Percentiles rank a stretch among this genome's conserved stretches.
These are phyloP conservation scores for Scalopus aquaticus DNA, from an alignment of 2,113 vertebrate species.

Conservation along the genomic window DNA sequence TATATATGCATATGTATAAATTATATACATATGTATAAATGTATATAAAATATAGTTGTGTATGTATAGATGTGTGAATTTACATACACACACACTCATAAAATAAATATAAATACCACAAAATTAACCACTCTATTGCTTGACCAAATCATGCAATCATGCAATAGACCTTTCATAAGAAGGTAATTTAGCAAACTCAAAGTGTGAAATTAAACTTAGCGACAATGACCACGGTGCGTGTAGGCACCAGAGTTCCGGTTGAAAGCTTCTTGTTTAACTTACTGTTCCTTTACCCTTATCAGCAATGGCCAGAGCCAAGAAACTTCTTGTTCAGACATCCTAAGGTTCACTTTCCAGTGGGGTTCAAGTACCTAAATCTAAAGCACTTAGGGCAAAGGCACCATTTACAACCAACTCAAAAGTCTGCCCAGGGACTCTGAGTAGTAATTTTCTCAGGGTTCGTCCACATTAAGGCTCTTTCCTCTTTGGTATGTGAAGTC, in stretches of 20 bases:
- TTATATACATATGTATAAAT: neutral
- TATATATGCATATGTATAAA: neutral
- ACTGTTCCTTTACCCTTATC: conserved; percentile 57
- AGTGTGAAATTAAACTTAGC: conserved; percentile 69
- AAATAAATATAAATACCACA: conserved; percentile 11
- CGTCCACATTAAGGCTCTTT: conserved; percentile 25
- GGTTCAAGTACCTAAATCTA: neutral
- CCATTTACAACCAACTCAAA: neutral
- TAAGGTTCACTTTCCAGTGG: neutral
- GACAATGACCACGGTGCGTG: neutral
- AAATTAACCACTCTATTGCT: conserved; percentile 53
- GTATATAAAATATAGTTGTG: neutral
- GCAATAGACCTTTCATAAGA: conserved; percentile 57
- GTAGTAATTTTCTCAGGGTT: neutral
- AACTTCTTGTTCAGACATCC: conserved; percentile 46
- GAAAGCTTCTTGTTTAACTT: conserved; percentile 63
- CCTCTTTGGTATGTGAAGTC: neutral
- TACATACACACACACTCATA: neutral
- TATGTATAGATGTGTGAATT: neutral
- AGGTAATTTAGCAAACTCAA: conserved; percentile 62
- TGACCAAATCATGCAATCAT: conserved; percentile 63
- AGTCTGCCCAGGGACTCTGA: conserved; percentile 1
- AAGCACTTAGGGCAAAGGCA: neutral
- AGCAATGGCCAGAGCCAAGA: conserved; percentile 54
- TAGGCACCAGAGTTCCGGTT: conserved; percentile 51